These are phyloP conservation scores for Triplophysa tibetana DNA, from an alignment of 2,113 vertebrate species.

Conservation along the genomic window DNA sequence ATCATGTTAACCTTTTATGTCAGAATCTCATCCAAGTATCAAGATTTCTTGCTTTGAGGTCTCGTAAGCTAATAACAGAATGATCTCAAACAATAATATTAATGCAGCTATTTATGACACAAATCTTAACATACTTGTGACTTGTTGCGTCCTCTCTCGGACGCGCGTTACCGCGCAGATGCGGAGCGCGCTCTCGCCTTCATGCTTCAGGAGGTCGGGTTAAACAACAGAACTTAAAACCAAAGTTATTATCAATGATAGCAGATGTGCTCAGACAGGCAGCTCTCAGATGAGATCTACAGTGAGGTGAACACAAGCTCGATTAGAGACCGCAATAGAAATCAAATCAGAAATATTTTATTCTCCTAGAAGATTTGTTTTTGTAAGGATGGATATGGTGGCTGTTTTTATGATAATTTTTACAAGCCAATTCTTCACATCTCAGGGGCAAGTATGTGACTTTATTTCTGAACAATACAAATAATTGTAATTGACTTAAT, in stretches of 20 bases:
- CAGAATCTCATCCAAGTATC: too few relatives aligned
- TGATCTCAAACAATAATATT: too few relatives aligned
- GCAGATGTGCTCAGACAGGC: background rate
- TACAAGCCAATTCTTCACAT: conserved; percentile 30
- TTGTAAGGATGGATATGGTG: conserved; percentile 30
- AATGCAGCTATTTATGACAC: too few relatives aligned
- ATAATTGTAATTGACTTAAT: background rate
- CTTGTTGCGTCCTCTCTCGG: background rate
- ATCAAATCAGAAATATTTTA: background rate
- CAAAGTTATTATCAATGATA: background rate
- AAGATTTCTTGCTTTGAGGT: too few relatives aligned
- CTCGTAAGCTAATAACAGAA: too few relatives aligned
- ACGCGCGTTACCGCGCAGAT: background rate
- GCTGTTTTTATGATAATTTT: conserved; percentile 19
- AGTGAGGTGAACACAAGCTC: background rate
- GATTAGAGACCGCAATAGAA: too few relatives aligned
- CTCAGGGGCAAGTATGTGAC: conserved; percentile 43
- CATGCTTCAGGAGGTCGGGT: background rate
- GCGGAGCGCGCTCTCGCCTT: background rate
- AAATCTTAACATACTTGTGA: too few relatives aligned
- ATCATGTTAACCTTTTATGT: too few relatives aligned
- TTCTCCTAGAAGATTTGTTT: background rate
- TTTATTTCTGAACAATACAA: background rate
- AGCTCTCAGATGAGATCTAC: background rate
- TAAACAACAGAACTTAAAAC: background rate